Evolutionary conservation across 2,113 vertebrate species (phyloP).

Genomic region (Struthidea cinerea): DNA sequence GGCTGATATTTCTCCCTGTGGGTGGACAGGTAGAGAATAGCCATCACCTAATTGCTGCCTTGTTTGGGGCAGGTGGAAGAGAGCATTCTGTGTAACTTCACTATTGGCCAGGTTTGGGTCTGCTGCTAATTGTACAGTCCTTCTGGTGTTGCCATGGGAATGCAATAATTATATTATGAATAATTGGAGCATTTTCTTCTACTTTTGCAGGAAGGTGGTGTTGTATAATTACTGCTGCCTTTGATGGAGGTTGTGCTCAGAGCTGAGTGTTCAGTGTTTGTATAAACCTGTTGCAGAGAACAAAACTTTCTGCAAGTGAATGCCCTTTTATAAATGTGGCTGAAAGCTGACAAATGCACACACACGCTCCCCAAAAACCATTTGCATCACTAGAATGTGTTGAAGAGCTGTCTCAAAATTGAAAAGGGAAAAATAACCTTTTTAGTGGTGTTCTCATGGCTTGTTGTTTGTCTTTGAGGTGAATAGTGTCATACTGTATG

Average conservation of each 20-base stretch:
- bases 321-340: neutral
- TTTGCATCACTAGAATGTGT: neutral
- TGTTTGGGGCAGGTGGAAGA: neutral
- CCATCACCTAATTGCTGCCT: neutral
- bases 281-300: neutral
- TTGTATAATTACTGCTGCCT: neutral
- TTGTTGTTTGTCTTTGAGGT: neutral
- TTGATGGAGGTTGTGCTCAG: neutral
- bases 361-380: neutral
- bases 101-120: neutral
- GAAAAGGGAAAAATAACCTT: neutral
- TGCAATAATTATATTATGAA: slow-evolving; percentile 3
- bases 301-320: neutral
- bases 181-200: slow-evolving; percentile 4
- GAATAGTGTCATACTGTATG: too few relatives aligned
- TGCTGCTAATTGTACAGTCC: neutral
- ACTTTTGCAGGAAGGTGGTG: neutral
- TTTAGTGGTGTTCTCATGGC: neutral
- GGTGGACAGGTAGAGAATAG: slow-evolving; percentile 31
- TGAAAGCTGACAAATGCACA: neutral
- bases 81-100: neutral
- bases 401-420: neutral
- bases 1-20: neutral
- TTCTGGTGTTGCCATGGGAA: slow-evolving; percentile 37
- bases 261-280: neutral